Base-by-base conservation (phyloP, 2,888 invertebrate species). In the Fragum fragum region DNA sequence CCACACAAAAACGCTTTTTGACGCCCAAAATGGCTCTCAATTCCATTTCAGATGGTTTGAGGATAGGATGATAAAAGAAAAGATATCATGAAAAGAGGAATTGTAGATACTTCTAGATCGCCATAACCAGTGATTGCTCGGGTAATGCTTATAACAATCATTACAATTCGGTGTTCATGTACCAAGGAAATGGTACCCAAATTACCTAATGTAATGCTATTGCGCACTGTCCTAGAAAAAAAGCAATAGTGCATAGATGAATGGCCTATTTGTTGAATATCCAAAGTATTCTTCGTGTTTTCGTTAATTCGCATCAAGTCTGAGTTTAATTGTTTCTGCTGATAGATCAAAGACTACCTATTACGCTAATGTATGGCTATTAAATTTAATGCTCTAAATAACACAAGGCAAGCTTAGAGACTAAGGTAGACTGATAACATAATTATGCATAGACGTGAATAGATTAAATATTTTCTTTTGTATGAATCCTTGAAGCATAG, bases 361-460 rank as follows among this genome's bases (percentile, higher is more conserved):
- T 61, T 61, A 23, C 18, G 29, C 32, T 61, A 61, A 61, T 61
- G 61, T 28, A 61, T 32, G 61, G 61, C 61, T 61, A 61, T 61
- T 61, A 32, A 61, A 61, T 61, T 61, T 61, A 32, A 61, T 61
- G 61, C n/a, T 61, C 61, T 61, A 32, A 61, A 61, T 28, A 57
- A 57, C 57, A 57, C 57, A 57, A 57, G 18, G 21, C 21, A 11
- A 57, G 26, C 57, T 26, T 57, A 57, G 26, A 26, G 57, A 47
- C 47, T 23, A 26, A 57, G 11, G 57, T 57, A n/a, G 26, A 26
- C 57, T 26, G 21, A 26, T 57, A 57, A 57, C 57, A 26, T n/a
- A 26, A 57, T 57, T 57, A 57, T 57, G 57, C 57, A 57, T 26
- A 57, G 26, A 47, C 47, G 47, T 14, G 16, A 47, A 47, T 47